Evolutionary conservation across 2,888 invertebrate species (phyloP).

Genomic region (Beris chalybata): DNA sequence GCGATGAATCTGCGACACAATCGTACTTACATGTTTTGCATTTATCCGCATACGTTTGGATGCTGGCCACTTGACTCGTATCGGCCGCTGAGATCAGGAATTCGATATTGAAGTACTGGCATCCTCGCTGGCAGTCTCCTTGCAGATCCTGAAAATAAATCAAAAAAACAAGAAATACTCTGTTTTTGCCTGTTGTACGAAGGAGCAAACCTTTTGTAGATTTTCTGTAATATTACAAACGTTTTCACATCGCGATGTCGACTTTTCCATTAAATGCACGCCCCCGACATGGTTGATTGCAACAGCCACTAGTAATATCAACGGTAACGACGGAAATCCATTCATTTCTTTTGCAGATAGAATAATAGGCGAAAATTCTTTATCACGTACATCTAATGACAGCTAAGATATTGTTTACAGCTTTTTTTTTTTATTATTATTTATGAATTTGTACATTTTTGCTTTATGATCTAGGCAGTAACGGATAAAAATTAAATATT

Average conservation of each 20-base stretch:
- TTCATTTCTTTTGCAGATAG: slow-evolving; percentile 13
- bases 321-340: slow-evolving; percentile 12
- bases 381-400: not conserved
- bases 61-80: slow-evolving; percentile 8
- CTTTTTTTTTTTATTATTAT: not conserved
- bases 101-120: slow-evolving; percentile 31
- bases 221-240: slow-evolving; percentile 9
- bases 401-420: not conserved
- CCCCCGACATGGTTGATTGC: not conserved
- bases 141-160: slow-evolving; percentile 21
- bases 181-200: not conserved
- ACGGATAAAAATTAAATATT: no score
- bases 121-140: slow-evolving; percentile 29
- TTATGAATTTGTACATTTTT: no score
- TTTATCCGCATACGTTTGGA: slow-evolving; percentile 12
- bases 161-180: not conserved
- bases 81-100: slow-evolving; percentile 13
- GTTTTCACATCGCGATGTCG: slow-evolving; percentile 24
- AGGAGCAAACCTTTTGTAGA: slow-evolving; percentile 13
- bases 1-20: not conserved
- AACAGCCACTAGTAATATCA: not conserved
- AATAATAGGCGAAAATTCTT: not conserved
- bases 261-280: slow-evolving; percentile 18
- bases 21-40: slow-evolving; percentile 24
- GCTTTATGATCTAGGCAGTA: no score